Conservation (phyloP, 2,113 vertebrate genomes). For the Limnothrissa miodon region DNA sequence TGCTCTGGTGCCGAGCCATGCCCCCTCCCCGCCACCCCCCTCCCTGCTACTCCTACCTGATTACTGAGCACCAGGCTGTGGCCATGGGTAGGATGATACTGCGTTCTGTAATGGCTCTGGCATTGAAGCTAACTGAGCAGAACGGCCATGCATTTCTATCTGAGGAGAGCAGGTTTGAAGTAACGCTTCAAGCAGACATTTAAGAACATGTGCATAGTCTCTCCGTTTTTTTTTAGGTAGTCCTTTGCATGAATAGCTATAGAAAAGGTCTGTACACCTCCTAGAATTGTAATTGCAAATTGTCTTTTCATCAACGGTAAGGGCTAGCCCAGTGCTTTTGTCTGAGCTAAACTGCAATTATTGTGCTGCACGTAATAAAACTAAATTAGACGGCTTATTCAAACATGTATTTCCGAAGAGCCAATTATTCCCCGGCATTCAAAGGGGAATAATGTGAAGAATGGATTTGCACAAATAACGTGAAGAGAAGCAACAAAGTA, state of each 20-base stretch:
- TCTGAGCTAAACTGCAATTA: background rate
- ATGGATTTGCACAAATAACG: slow-evolving; percentile 14
- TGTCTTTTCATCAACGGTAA: background rate
- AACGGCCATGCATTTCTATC: background rate
- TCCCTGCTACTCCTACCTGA: background rate
- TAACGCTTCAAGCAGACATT: background rate
- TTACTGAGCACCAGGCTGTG: background rate
- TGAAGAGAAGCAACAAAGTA: background rate
- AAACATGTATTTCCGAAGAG: background rate
- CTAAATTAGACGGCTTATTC: slow-evolving; percentile 1
- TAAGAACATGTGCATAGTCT: background rate
- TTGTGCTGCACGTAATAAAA: background rate
- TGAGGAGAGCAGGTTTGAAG: background rate
- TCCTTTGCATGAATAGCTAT: background rate
- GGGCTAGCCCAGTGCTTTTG: background rate
- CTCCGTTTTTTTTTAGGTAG: background rate
- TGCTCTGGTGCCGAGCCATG: background rate
- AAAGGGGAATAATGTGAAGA: background rate
- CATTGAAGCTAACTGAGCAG: too few species aligned
- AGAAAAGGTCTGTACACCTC: background rate
- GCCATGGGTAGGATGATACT: background rate
- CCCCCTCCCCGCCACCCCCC: background rate
- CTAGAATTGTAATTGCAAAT: slow-evolving; percentile 1
- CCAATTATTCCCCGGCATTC: background rate
- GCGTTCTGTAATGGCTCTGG: background rate